Base-by-base conservation (phyloP, 2,113 vertebrate species). In the Coptodon rendalli region DNA sequence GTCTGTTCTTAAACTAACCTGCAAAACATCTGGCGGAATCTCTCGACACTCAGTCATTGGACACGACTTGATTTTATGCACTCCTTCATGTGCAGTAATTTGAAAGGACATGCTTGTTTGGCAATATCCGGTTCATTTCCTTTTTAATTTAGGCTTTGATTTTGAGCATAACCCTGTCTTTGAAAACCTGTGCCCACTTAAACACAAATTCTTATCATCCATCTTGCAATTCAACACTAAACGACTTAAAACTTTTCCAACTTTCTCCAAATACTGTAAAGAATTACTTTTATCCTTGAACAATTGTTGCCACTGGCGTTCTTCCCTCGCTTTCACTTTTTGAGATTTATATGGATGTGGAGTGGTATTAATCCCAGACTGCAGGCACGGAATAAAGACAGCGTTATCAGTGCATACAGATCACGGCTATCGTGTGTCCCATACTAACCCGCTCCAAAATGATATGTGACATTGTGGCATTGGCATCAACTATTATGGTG, bases 401-500 rank as follows among this genome's bases (percentile, higher is more conserved):
- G 19, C 63, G 17, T 50, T 78, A 50, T 48, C 45, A 19, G 22
- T 11, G 57, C 52, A 63, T 13, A 11, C 48, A 68, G 40, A 80
- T 80, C 22, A 48, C 1, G 6, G 13, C 6, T 12, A 34, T 57
- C 9, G 61, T 9, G n/a, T 48, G 61, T 78, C 54, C n/a, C 85
- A 85, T 80, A 95, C 96, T 84, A 73, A 99, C 98, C 97, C 98
- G 97, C 89, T 98, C 97, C 89, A 99, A 92, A 90, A 99, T 98
- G 95, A 97, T 97, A 82, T 98, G 98, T 59, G 99, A 99, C 98
- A 98, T 98, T 93, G 98, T 99, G 88, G 98, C 98, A 0, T 99
- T 99, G 95, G 98, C 99, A 0, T 99, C 98, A 2, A 99, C 97
- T 27, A 99, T 99, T 94, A 99, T 99, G 80, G 98, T 99, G 82